These are phyloP conservation scores for Cryptocephalus primarius DNA, from an alignment of 2,888 invertebrate species.

Conservation along the genomic window DNA sequence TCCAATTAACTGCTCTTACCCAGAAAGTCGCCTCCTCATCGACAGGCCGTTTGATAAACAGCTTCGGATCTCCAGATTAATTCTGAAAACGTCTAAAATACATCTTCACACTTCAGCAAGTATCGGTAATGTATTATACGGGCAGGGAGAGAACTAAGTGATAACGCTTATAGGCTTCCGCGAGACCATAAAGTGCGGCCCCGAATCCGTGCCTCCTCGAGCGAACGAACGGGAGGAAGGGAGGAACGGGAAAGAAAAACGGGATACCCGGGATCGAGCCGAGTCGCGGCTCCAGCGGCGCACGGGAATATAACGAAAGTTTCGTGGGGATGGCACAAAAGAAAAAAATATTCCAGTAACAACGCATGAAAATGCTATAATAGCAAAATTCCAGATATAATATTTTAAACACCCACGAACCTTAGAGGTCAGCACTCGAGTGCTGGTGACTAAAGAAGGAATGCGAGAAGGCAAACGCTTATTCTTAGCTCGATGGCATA, in stretches of 20 bases:
- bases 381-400: too few relatives aligned
- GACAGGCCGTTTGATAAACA: constrained; percentile 16
- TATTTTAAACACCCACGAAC: too few relatives aligned
- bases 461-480: too few relatives aligned
- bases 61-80: constrained; percentile 20
- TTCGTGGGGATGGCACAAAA: too few relatives aligned
- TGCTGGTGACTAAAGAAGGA: too few relatives aligned
- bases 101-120: constrained; percentile 35
- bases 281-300: constrained; percentile 7
- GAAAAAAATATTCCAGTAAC: too few relatives aligned
- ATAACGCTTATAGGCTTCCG: constrained; percentile 30
- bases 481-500: too few relatives aligned
- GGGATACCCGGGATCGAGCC: constrained; percentile 3
- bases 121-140: constrained; percentile 34
- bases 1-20: background rate
- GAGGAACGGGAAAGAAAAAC: constrained; percentile 11
- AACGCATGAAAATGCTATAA: too few relatives aligned
- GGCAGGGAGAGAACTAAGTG: constrained; percentile 22
- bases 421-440: too few relatives aligned
- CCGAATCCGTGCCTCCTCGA: constrained; percentile 27
- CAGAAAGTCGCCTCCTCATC: background rate
- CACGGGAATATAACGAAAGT: too few relatives aligned
- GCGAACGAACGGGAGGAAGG: constrained; percentile 16
- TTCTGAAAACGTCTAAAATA: constrained; percentile 30
- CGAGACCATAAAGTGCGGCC: constrained; percentile 27